Evolutionary conservation across 2,888 invertebrate genomes (phyloP).

Genomic region (Marronus borbonicus): DNA sequence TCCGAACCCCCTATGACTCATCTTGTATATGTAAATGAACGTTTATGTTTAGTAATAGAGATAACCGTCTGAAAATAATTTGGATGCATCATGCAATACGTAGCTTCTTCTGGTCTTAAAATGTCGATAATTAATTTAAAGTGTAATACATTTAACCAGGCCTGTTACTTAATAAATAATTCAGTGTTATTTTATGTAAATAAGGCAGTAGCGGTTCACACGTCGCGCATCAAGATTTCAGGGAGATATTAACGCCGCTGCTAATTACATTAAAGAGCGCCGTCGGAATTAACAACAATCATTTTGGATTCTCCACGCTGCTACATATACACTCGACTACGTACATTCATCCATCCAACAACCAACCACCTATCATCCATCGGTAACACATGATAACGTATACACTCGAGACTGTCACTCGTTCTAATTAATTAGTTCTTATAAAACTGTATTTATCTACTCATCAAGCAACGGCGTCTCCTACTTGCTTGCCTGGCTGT

Average conservation of each 20-base stretch:
- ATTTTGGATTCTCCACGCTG: conserved; percentile 49
- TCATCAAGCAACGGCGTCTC: conserved; percentile 33
- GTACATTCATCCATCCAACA: conserved; percentile 33
- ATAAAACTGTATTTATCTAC: conserved; percentile 49
- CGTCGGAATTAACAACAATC: conserved; percentile 50
- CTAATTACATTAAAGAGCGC: conserved; percentile 51
- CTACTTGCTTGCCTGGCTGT: conserved; percentile 2
- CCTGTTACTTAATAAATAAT: conserved; percentile 56
- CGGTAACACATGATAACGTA: conserved; percentile 48
- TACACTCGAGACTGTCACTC: conserved; percentile 1
- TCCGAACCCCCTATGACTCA: no score
- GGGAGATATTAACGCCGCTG: conserved; percentile 50
- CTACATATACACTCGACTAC: background rate
- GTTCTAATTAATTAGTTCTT: conserved; percentile 50
- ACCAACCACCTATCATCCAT: conserved; percentile 11
- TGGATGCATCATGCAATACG: no score
- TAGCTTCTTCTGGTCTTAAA: no score
- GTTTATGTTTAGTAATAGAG: no score
- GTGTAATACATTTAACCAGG: background rate
- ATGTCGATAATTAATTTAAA: background rate
- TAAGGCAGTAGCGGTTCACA: conserved; percentile 58
- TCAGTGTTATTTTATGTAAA: conserved; percentile 62
- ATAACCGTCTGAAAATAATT: no score
- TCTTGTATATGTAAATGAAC: no score
- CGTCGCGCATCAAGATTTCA: conserved; percentile 58